Evolutionary conservation across 2,797 vertebrate species (phyloP).

Genomic region (Acrocephalus scirpaceus): DNA sequence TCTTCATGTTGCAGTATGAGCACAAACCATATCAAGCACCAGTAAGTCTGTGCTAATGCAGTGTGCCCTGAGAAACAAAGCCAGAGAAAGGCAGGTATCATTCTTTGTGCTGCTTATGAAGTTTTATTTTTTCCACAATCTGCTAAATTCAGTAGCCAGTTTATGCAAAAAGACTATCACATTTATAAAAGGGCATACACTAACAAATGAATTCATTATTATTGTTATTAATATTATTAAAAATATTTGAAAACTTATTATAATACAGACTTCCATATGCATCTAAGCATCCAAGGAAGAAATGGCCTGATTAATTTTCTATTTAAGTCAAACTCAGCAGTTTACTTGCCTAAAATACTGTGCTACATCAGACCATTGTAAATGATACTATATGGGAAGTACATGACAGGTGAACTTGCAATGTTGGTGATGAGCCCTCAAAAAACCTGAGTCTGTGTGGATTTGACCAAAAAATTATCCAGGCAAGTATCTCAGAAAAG

Average conservation of each 20-base stretch:
- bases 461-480: not conserved
- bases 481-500: not conserved
- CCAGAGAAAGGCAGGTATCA: not conserved
- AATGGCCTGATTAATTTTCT: not conserved
- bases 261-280: not conserved
- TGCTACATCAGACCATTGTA: not conserved
- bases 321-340: not conserved
- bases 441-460: not conserved
- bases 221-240: not conserved
- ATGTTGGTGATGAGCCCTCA: not conserved
- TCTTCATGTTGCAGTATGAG: not conserved
- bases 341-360: not conserved
- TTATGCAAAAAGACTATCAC: not conserved
- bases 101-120: not conserved
- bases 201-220: not conserved
- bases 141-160: not conserved
- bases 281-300: not conserved
- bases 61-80: not conserved
- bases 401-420: not conserved
- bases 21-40: not conserved
- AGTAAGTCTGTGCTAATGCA: not conserved
- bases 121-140: not conserved
- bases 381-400: not conserved
- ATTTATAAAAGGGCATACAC: not conserved
- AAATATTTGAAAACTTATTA: not conserved